Percentiles rank a stretch among this genome's conserved stretches.
Conservation (phyloP, 2,113 vertebrate species). For the Brachyhypopomus gauderio region DNA sequence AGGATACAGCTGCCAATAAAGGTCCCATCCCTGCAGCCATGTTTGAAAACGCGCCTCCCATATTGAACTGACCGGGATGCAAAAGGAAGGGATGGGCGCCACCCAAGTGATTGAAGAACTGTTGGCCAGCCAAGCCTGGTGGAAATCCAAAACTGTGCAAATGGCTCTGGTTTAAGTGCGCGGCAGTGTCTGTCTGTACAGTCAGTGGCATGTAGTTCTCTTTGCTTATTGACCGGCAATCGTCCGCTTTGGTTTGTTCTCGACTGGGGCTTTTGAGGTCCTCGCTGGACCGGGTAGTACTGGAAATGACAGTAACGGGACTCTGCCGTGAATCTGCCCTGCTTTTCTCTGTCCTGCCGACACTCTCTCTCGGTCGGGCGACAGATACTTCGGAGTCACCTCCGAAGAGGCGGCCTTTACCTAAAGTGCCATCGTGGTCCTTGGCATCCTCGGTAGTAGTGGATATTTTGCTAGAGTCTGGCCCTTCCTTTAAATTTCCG, state of each 20-base stretch:
- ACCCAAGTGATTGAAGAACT: constrained; percentile 90
- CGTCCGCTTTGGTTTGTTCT: constrained; percentile 82
- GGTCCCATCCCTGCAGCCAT: constrained; percentile 95
- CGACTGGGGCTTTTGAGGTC: constrained; percentile 84
- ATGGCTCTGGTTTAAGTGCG: constrained; percentile 84
- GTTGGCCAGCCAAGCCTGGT: constrained; percentile 85
- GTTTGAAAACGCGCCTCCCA: constrained; percentile 93
- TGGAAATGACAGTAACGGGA: constrained; percentile 89
- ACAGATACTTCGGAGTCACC: constrained; percentile 57
- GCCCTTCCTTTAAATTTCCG: constrained; percentile 79
- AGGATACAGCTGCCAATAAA: constrained; percentile 88
- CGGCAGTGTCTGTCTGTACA: constrained; percentile 85
- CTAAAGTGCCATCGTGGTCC: constrained; percentile 80
- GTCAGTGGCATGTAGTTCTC: constrained; percentile 86
- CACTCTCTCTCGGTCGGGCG: constrained; percentile 72
- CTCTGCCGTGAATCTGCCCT: constrained; percentile 90
- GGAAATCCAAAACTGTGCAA: constrained; percentile 92
- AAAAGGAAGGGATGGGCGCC: constrained; percentile 90
- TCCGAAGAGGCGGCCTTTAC: constrained; percentile 70
- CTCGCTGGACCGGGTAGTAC: constrained; percentile 83
- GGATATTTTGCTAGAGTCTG: constrained; percentile 87
- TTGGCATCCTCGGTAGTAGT: constrained; percentile 85
- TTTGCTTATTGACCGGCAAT: constrained; percentile 81
- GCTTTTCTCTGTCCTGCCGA: constrained; percentile 78
- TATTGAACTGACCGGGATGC: constrained; percentile 94